These are phyloP conservation scores for Catostylus mosaicus DNA, from an alignment of 30 jellyfish, hydroid and myxozoan genomes.

Conservation along the genomic window DNA sequence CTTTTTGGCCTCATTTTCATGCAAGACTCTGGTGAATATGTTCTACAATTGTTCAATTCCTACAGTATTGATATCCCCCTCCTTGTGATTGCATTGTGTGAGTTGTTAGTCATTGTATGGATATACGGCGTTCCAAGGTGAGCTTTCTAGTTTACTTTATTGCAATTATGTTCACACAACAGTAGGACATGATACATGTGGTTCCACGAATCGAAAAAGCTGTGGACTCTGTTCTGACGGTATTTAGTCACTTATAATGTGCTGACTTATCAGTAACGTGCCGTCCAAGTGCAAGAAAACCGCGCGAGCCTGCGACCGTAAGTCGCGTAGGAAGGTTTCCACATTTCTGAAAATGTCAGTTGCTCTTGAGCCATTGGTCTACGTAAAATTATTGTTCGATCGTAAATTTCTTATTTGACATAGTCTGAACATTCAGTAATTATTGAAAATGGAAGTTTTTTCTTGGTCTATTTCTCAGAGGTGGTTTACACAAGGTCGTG, in stretches of 20 bases:
- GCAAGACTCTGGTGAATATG: constrained; percentile 84
- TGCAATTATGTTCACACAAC: neutral
- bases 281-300: too few species aligned
- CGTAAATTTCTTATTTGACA: too few species aligned
- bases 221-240: neutral
- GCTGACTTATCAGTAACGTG: too few species aligned
- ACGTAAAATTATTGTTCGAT: too few species aligned
- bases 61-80: constrained; percentile 83
- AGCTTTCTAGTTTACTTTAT: neutral
- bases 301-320: too few species aligned
- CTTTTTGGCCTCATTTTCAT: constrained; percentile 68
- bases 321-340: too few species aligned
- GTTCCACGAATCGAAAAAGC: neutral
- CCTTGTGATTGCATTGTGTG: constrained; percentile 73
- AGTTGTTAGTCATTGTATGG: constrained; percentile 59
- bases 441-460: too few species aligned
- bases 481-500: too few species aligned
- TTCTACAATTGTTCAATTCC: constrained; percentile 76
- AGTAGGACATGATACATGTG: neutral
- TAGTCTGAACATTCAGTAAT: too few species aligned
- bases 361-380: too few species aligned
- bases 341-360: too few species aligned
- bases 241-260: neutral
- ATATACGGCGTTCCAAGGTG: constrained; percentile 86
- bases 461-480: too few species aligned